Evolutionary conservation across 1,140 invertebrate genomes (phyloP).

Genomic region (Drosophila seguyi): DNA sequence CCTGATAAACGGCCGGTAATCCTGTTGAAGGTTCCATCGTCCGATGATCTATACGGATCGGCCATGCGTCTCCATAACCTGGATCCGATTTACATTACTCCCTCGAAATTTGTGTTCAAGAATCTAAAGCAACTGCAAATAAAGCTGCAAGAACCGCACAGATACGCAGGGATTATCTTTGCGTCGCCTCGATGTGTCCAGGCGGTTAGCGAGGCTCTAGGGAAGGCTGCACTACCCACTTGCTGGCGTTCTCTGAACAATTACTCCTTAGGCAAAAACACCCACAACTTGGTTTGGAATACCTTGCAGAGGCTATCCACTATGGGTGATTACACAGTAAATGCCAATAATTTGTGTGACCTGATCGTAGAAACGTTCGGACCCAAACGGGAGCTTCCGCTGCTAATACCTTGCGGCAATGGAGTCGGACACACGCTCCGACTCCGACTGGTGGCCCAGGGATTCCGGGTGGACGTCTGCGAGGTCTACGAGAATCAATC

Average conservation of each 20-base stretch:
- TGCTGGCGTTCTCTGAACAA: constrained; percentile 84
- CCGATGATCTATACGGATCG: constrained; percentile 16
- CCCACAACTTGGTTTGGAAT: constrained; percentile 73
- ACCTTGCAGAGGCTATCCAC: constrained; percentile 82
- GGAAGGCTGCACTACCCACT: constrained; percentile 72
- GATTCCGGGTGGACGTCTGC: constrained; percentile 82
- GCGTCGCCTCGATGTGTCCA: constrained; percentile 85
- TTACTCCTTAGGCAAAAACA: constrained; percentile 85
- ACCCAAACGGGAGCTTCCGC: constrained; percentile 64
- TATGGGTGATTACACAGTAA: constrained; percentile 81
- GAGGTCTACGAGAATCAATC: constrained; percentile 85
- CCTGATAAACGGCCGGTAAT: constrained; percentile 20
- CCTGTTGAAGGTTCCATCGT: constrained; percentile 22
- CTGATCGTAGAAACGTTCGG: constrained; percentile 83
- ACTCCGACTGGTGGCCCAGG: constrained; percentile 65
- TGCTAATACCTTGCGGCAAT: constrained; percentile 86
- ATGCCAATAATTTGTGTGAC: constrained; percentile 85
- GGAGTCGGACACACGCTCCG: constrained; percentile 85
- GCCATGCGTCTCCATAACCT: constrained; percentile 21
- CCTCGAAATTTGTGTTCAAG: constrained; percentile 47
- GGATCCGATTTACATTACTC: constrained; percentile 41
- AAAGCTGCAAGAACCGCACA: constrained; percentile 66
- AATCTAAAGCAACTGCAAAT: constrained; percentile 77
- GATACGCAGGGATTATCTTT: constrained; percentile 85
- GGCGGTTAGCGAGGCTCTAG: constrained; percentile 84